These are phyloP conservation scores for Panagrolaimus sp. DNA, from an alignment of 1,140 invertebrate genomes.

Conservation along the genomic window DNA sequence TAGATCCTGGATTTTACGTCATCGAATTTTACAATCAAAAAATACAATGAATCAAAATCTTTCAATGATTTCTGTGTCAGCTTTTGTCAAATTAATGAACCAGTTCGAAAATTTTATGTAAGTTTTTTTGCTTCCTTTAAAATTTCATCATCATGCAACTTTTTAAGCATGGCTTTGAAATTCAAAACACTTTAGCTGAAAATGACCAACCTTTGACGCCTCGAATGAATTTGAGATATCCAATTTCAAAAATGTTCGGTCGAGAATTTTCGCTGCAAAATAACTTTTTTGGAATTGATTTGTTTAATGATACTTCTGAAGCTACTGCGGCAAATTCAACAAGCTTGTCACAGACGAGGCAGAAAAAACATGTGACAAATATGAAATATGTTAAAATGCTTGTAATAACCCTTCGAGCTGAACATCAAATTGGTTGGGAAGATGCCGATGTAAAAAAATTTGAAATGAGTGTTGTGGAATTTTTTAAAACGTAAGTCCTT, in stretches of 20 bases:
- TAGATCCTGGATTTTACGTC: constrained; percentile 38
- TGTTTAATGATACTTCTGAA: constrained; percentile 22
- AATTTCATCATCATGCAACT: background rate
- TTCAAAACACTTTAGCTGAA: constrained; percentile 32
- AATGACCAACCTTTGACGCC: constrained; percentile 25
- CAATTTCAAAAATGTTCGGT: constrained; percentile 44
- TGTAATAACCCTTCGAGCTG: constrained; percentile 39
- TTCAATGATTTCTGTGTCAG: constrained; percentile 48
- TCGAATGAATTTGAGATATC: constrained; percentile 45
- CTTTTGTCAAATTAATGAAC: constrained; percentile 56
- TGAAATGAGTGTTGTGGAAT: constrained; percentile 38
- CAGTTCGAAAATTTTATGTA: constrained; percentile 40
- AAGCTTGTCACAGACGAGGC: background rate
- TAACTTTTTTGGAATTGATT: constrained; percentile 53
- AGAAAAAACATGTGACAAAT: constrained; percentile 26
- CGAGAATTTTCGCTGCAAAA: constrained; percentile 45
- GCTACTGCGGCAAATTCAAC: background rate
- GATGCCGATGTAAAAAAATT: constrained; percentile 38
- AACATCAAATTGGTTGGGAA: constrained; percentile 32
- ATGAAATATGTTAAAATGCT: constrained; percentile 38
- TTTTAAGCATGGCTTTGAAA: constrained; percentile 37
- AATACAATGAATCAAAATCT: constrained; percentile 36
- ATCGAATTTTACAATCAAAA: constrained; percentile 47
- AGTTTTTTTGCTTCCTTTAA: background rate
- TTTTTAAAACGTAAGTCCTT: constrained; percentile 36